Percentiles rank a stretch among this genome's conserved stretches.
Conservation (phyloP, 2,113 vertebrate genomes). For the Tricholaema leucomelas region DNA sequence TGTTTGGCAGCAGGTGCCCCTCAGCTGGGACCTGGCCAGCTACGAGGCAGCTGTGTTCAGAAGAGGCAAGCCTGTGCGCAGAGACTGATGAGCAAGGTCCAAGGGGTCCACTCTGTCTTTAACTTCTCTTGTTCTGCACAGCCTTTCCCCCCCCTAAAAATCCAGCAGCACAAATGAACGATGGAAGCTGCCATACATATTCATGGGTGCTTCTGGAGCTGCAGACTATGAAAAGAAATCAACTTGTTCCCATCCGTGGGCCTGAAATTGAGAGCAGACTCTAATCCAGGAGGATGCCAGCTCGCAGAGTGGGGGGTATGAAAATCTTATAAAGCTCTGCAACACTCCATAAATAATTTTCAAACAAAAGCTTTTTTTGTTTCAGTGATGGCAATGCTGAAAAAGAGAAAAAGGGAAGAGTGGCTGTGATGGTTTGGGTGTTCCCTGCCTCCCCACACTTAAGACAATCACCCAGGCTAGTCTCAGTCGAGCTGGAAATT, state of each 20-base stretch:
- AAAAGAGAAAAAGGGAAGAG: neutral
- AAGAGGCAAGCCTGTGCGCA: neutral
- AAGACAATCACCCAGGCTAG: no score
- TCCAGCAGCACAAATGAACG: neutral
- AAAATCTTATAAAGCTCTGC: constrained; percentile 64
- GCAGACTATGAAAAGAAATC: constrained; percentile 66
- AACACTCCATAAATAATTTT: constrained; percentile 74
- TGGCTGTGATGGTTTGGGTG: no score
- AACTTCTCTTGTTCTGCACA: neutral
- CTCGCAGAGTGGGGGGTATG: constrained; percentile 50
- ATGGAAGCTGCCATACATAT: constrained; percentile 27
- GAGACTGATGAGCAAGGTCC: neutral
- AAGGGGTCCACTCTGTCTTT: neutral
- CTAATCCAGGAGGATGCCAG: constrained; percentile 50
- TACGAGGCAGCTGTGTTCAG: fast-evolving
- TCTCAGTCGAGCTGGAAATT: no score
- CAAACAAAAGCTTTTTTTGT: constrained; percentile 62
- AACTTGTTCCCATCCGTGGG: constrained; percentile 50
- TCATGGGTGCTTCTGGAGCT: constrained; percentile 43
- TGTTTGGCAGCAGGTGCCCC: neutral
- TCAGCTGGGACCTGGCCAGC: neutral
- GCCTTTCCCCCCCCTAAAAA: constrained; percentile 9
- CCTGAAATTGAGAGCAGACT: constrained; percentile 59
- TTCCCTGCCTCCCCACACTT: no score
- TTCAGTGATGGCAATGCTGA: constrained; percentile 64